These are phyloP conservation scores for Glossophaga mutica DNA, from an alignment of 2,797 vertebrate species.

Conservation along the genomic window DNA sequence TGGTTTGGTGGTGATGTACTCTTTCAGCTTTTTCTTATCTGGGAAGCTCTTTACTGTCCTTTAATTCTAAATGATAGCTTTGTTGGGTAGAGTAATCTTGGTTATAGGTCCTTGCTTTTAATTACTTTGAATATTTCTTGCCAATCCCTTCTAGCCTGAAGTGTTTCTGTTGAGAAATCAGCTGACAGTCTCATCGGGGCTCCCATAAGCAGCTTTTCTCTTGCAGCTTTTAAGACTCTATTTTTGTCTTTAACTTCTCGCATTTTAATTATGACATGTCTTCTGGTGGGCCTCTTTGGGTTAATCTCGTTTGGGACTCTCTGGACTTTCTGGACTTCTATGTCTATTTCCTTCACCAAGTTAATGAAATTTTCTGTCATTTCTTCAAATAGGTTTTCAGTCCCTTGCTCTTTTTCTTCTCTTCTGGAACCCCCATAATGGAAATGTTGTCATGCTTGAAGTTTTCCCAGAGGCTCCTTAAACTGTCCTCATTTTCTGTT, in stretches of 20 bases:
- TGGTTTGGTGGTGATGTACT: not conserved
- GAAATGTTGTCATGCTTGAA: no score
- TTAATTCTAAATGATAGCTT: not conserved
- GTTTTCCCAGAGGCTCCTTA: not conserved
- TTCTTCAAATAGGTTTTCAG: not conserved
- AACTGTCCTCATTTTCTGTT: not conserved
- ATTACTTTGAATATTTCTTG: not conserved
- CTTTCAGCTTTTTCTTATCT: not conserved
- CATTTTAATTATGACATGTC: not conserved
- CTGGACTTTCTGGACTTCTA: not conserved
- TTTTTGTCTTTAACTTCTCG: not conserved
- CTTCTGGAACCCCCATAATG: not conserved
- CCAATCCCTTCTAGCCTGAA: not conserved
- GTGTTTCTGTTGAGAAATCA: not conserved
- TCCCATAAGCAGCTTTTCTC: not conserved
- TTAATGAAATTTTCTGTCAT: not conserved
- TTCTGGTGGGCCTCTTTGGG: not conserved
- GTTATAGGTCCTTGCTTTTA: not conserved
- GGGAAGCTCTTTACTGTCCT: not conserved
- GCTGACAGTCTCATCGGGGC: not conserved
- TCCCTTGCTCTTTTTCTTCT: not conserved
- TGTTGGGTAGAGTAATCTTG: not conserved
- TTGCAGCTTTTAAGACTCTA: not conserved
- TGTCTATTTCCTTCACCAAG: no score
- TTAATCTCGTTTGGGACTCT: not conserved